A percentile compares a stretch with the other conserved stretches of the same genome.
These are phyloP conservation scores for Alaudala cheleensis DNA, from an alignment of 2,113 vertebrate species.

Conservation along the genomic window DNA sequence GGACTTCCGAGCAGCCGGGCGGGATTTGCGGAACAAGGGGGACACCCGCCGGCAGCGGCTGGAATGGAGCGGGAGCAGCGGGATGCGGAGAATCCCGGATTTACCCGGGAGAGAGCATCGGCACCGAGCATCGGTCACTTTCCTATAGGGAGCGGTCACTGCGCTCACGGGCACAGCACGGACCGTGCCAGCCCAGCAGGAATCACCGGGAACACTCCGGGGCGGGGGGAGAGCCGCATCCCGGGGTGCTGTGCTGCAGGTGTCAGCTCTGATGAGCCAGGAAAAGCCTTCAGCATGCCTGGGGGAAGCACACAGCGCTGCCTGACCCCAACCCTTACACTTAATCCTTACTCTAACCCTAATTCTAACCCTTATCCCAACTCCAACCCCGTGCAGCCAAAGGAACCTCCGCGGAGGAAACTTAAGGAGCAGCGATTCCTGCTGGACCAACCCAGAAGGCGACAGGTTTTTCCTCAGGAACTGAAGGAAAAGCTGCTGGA, in stretches of 20 bases:
- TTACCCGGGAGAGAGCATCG: accelerated
- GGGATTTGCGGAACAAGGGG: not conserved
- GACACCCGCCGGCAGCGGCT: not conserved
- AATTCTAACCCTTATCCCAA: not conserved
- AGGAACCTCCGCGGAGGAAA: not conserved
- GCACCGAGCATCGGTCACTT: not conserved
- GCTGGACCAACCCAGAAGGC: not conserved
- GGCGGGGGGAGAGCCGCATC: accelerated
- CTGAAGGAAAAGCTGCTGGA: not conserved
- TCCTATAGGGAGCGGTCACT: not conserved
- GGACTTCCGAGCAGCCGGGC: accelerated
- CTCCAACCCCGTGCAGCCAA: accelerated
- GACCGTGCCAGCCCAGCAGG: not conserved
- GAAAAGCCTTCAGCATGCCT: not conserved
- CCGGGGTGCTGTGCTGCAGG: accelerated
- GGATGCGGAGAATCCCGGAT: not conserved
- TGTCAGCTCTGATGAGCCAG: accelerated
- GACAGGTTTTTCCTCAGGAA: not conserved
- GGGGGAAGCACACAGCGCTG: not conserved
- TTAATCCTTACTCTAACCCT: not conserved
- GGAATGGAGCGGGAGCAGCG: not conserved
- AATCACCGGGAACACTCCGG: accelerated
- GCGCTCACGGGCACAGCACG: accelerated
- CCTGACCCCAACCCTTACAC: not conserved
- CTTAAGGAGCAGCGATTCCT: accelerated